phyloP scores from a whole-genome alignment of 2,113 vertebrate species.

The Hepsetus odoe region DNA sequence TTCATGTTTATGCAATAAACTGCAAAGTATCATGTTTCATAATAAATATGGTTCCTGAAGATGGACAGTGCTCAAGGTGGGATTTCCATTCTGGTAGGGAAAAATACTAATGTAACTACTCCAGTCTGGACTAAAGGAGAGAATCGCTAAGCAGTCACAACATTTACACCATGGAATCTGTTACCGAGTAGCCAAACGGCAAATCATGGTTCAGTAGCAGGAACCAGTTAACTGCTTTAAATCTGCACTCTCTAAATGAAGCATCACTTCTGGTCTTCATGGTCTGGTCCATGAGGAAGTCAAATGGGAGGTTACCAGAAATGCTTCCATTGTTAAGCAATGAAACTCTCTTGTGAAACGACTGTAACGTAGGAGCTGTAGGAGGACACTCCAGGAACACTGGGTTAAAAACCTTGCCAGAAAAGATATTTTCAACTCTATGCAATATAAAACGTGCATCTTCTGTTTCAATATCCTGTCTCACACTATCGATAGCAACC shows the following conservation, averaged over 20 bases:
- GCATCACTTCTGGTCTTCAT: neutral
- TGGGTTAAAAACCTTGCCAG: neutral
- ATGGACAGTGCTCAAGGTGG: too few species aligned
- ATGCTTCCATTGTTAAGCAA: slow-evolving; percentile 50
- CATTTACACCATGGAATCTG: neutral
- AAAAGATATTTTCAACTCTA: neutral
- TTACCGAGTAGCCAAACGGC: too few species aligned
- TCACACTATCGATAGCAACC: neutral
- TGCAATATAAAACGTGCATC: neutral
- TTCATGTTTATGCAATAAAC: too few species aligned
- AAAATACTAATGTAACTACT: neutral
- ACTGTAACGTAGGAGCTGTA: neutral
- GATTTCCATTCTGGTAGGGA: neutral
- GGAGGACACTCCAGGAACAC: neutral
- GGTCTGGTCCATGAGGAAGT: slow-evolving; percentile 41
- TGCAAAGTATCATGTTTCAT: too few species aligned
- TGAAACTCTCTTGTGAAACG: slow-evolving; percentile 24
- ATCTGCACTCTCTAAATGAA: slow-evolving; percentile 26
- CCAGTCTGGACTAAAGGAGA: too few species aligned
- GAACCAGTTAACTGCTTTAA: too few species aligned
- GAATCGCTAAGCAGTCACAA: neutral
- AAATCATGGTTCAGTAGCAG: neutral
- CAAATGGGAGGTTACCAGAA: slow-evolving; percentile 43
- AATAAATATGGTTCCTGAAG: too few species aligned
- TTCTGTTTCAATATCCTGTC: neutral